Conservation (phyloP, 2,888 invertebrate species). For the Tortrix viridana region DNA sequence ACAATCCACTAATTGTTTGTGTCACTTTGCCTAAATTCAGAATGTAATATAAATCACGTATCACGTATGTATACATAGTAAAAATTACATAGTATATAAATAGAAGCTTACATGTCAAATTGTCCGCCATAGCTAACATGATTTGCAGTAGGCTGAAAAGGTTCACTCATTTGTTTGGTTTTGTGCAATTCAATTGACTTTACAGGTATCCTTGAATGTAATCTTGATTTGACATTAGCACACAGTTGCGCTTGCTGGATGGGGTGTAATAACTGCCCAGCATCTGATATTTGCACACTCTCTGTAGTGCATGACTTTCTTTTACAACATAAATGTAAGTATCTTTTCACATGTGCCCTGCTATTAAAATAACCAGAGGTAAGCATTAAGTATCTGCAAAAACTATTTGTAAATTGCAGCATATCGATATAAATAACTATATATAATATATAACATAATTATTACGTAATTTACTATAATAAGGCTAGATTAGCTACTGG, state of each 20-base stretch:
- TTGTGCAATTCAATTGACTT: constrained; percentile 53
- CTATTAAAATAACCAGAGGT: constrained; percentile 61
- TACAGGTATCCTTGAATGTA: constrained; percentile 53
- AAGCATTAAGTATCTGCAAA: constrained; percentile 74
- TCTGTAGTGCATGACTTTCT: constrained; percentile 58
- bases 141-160: constrained; percentile 56
- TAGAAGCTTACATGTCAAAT: constrained; percentile 65
- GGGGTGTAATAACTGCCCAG: constrained; percentile 46
- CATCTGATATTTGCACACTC: constrained; percentile 43
- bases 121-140: constrained; percentile 65
- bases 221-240: constrained; percentile 55
- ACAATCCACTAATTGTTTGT: too few species aligned
- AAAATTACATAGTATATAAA: too few species aligned
- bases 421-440: constrained; percentile 67
- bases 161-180: constrained; percentile 66
- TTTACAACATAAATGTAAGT: constrained; percentile 58
- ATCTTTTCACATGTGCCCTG: constrained; percentile 60
- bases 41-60: too few species aligned
- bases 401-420: constrained; percentile 78
- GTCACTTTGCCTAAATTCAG: too few species aligned
- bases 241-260: constrained; percentile 51
- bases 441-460: constrained; percentile 56
- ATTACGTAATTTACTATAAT: constrained; percentile 44
- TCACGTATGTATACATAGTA: too few species aligned
- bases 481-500: constrained; percentile 42